A percentile compares a stretch with the other conserved stretches of the same genome.
Evolutionary conservation across 2,797 vertebrate species (phyloP).

Genomic region (Hafferia zeledoni): DNA sequence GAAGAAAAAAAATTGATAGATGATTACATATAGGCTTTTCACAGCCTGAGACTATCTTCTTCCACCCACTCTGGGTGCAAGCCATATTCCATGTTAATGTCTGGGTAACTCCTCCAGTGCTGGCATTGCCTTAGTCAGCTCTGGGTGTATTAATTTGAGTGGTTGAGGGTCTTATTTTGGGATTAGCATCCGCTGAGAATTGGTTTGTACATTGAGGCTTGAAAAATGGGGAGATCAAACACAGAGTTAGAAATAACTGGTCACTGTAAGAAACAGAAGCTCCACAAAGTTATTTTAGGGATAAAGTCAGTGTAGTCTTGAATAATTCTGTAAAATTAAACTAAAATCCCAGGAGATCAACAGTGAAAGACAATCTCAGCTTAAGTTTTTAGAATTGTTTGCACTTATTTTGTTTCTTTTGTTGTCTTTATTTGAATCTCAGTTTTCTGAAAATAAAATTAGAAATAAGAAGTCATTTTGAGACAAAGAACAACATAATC

Average conservation of each 20-base stretch:
- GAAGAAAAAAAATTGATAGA: background rate
- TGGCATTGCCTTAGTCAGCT: background rate
- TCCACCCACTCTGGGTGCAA: background rate
- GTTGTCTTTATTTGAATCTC: background rate
- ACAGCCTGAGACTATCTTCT: background rate
- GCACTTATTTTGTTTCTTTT: background rate
- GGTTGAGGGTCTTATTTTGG: background rate
- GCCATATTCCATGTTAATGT: background rate
- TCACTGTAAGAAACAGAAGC: background rate
- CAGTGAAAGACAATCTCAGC: background rate
- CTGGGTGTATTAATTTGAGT: background rate
- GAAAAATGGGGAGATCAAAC: background rate
- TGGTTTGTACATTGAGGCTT: background rate
- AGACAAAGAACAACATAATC: background rate
- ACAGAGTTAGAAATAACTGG: background rate
- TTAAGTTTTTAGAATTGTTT: background rate
- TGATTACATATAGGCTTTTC: background rate
- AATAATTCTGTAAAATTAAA: conserved; percentile 2
- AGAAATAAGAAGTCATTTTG: background rate
- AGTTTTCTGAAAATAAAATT: background rate
- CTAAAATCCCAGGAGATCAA: background rate
- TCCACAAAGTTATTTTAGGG: background rate
- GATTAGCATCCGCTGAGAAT: background rate
- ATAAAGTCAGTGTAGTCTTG: background rate
- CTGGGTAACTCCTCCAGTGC: background rate